These are phyloP conservation scores for Monomorium pharaonis DNA, from an alignment of 1,140 invertebrate species.

Conservation along the genomic window DNA sequence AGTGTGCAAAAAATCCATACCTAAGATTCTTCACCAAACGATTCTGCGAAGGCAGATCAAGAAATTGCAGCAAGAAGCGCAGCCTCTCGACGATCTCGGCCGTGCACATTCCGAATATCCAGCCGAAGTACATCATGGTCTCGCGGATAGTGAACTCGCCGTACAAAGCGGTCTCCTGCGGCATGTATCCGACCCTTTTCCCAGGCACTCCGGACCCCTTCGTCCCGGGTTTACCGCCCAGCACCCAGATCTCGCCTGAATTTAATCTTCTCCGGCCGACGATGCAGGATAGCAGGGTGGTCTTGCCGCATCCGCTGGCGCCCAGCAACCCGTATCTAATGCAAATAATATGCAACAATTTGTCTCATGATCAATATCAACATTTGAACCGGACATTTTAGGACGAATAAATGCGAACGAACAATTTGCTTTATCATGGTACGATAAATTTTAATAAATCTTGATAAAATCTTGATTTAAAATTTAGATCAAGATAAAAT, in stretches of 20 bases:
- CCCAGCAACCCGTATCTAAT: slow-evolving; percentile 94
- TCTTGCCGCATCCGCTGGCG: slow-evolving; percentile 94
- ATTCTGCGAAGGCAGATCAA: slow-evolving; percentile 94
- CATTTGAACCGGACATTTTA: not conserved
- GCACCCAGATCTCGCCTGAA: slow-evolving; percentile 93
- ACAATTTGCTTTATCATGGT: not conserved
- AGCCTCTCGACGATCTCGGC: slow-evolving; percentile 92
- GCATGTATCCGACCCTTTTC: slow-evolving; percentile 93
- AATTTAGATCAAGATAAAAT: not conserved
- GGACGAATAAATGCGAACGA: not conserved
- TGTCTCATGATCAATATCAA: not conserved
- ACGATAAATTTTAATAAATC: not conserved
- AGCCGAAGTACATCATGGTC: slow-evolving; percentile 98
- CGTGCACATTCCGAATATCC: slow-evolving; percentile 96
- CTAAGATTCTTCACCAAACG: slow-evolving; percentile 95
- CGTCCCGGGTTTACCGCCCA: slow-evolving; percentile 93
- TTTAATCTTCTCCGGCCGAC: slow-evolving; percentile 93
- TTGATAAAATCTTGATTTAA: not conserved
- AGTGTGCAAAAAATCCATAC: slow-evolving; percentile 80
- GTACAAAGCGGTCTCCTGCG: slow-evolving; percentile 96
- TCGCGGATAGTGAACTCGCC: slow-evolving; percentile 97
- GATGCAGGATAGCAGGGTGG: slow-evolving; percentile 94
- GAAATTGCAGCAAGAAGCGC: slow-evolving; percentile 95
- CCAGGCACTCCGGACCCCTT: slow-evolving; percentile 94
- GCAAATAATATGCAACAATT: not conserved